Evolutionary conservation across 92 coral and sea anemone species (phyloP).

Genomic region (Bergia sp.): DNA sequence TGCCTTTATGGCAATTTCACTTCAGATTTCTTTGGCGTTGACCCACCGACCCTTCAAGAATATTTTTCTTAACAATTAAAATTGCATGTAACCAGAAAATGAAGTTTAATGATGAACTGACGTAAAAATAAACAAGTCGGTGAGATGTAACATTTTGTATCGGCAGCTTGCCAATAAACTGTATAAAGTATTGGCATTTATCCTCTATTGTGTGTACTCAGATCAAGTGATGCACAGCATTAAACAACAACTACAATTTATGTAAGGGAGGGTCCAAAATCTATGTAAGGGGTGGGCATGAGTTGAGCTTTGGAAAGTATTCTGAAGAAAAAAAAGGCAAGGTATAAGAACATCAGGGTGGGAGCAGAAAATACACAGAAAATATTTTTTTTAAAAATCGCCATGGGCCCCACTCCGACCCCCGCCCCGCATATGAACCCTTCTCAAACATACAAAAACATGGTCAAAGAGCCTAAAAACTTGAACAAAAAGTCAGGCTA

Average conservation of each 20-base stretch:
- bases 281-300: not conserved
- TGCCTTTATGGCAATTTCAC: slow-evolving; percentile 10
- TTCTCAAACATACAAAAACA: slow-evolving; percentile 19
- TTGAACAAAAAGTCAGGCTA: slow-evolving; percentile 23
- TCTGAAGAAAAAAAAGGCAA: too few relatives aligned
- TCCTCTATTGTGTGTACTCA: slow-evolving; percentile 21
- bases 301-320: not conserved
- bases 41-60: slow-evolving; percentile 1
- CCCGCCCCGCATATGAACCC: slow-evolving; percentile 24
- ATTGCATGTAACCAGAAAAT: slow-evolving; percentile 1
- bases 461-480: slow-evolving; percentile 13
- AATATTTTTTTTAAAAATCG: not conserved
- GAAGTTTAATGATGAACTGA: slow-evolving; percentile 10
- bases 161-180: too few relatives aligned
- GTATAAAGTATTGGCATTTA: slow-evolving; percentile 26
- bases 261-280: not conserved
- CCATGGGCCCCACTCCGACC: not conserved
- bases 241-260: not conserved
- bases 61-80: slow-evolving; percentile 16
- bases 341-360: not conserved
- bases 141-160: slow-evolving; percentile 15
- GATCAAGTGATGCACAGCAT: slow-evolving; percentile 29
- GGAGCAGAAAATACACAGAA: not conserved
- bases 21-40: not conserved
- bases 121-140: slow-evolving; percentile 11